A percentile compares a stretch with the other conserved stretches of the same genome.
Evolutionary conservation across 2,888 invertebrate genomes (phyloP).

Genomic region (Parochlus steinenii): DNA sequence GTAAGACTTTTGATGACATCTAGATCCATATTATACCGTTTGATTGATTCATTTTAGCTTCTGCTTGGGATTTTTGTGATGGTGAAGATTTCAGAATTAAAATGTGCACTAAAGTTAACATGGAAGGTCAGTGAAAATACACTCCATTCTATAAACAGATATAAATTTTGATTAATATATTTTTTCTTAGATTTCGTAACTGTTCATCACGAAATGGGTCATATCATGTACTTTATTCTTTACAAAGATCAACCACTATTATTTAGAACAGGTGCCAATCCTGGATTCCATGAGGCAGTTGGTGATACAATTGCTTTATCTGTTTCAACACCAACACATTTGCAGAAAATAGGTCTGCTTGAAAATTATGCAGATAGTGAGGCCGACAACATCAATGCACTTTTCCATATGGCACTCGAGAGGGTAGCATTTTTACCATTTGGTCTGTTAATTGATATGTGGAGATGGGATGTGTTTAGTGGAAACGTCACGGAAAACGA

Average conservation of each 20-base stretch:
- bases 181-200: conserved; percentile 34
- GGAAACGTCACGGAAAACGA: conserved; percentile 27
- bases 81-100: conserved; percentile 28
- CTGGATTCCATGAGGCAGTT: conserved; percentile 36
- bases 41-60: too few relatives aligned
- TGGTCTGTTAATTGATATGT: conserved; percentile 37
- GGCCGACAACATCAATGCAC: conserved; percentile 29
- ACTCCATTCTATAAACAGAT: not conserved
- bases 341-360: conserved; percentile 17
- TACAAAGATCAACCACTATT: conserved; percentile 51
- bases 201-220: conserved; percentile 70
- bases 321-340: conserved; percentile 26
- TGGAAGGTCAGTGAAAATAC: conserved; percentile 13
- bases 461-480: conserved; percentile 39
- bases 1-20: too few relatives aligned
- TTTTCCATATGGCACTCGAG: conserved; percentile 32
- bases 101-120: conserved; percentile 15
- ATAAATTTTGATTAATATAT: not conserved
- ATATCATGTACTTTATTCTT: conserved; percentile 58
- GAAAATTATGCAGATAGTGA: conserved; percentile 16
- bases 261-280: conserved; percentile 52
- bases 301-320: conserved; percentile 33
- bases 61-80: conserved; percentile 41
- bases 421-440: conserved; percentile 39
- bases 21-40: too few relatives aligned